Percentiles rank a stretch among this genome's conserved stretches.
Evolutionary conservation across 2,113 vertebrate species (phyloP).

Genomic region (Macquaria australasica): DNA sequence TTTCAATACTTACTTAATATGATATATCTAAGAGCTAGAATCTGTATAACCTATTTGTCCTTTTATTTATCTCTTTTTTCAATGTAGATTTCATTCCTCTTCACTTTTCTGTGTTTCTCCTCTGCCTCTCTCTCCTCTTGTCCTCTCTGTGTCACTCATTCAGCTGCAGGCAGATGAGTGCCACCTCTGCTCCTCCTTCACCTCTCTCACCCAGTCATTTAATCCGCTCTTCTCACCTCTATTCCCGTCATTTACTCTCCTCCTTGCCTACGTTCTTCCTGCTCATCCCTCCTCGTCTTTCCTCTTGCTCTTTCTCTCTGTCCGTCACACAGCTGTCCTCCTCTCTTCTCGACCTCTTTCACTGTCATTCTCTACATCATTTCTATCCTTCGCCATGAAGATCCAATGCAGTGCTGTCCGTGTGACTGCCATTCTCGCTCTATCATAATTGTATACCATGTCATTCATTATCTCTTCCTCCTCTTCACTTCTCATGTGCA

Average conservation of each 20-base stretch:
- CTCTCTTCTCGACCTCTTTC: slow-evolving; percentile 27
- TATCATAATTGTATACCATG: not conserved
- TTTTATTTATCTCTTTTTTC: not conserved
- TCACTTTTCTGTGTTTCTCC: not conserved
- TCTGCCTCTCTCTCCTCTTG: not conserved
- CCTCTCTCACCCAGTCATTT: slow-evolving; percentile 45
- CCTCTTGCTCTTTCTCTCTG: not conserved
- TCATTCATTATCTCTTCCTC: not conserved
- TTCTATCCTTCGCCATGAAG: not conserved
- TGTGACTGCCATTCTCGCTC: slow-evolving; percentile 18
- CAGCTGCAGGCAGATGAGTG: slow-evolving; percentile 27
- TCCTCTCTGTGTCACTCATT: slow-evolving; percentile 22
- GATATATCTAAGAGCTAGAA: not conserved
- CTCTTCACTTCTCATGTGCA: not conserved
- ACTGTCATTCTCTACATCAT: not conserved
- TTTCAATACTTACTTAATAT: too few relatives aligned
- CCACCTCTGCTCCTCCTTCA: slow-evolving; percentile 30
- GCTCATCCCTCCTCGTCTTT: not conserved
- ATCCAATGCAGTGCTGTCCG: slow-evolving; percentile 26
- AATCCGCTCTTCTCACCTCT: slow-evolving; percentile 37
- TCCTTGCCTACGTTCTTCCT: not conserved
- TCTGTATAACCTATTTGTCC: not conserved
- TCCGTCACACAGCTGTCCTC: slow-evolving; percentile 38
- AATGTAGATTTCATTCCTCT: not conserved
- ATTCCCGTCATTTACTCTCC: slow-evolving; percentile 18